phyloP scores from a whole-genome alignment of 2,888 invertebrate genomes.

The Eupithecia centaureata region DNA sequence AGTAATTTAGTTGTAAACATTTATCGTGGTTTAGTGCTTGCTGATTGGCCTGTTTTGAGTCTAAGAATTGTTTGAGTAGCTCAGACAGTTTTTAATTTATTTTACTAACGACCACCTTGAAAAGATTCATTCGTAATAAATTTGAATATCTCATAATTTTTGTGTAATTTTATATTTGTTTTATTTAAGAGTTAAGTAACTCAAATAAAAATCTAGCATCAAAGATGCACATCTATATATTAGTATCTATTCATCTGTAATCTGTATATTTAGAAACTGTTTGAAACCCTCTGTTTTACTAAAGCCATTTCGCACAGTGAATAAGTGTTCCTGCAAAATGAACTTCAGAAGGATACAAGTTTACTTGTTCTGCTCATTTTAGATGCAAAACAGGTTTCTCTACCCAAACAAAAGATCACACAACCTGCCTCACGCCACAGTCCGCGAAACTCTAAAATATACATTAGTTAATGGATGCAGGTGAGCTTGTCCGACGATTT shows the following conservation, averaged over 20 bases:
- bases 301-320: not conserved
- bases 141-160: not conserved
- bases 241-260: not conserved
- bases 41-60: not conserved
- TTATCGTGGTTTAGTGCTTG: not conserved
- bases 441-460: constrained; percentile 29
- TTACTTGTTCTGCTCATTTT: constrained; percentile 21
- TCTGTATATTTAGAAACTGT: not conserved
- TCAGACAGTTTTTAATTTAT: not conserved
- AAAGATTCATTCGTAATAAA: not conserved
- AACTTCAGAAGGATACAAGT: constrained; percentile 25
- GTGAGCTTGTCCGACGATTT: constrained; percentile 31
- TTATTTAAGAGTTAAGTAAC: no score
- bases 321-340: constrained; percentile 4
- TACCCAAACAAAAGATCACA: constrained; percentile 32
- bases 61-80: not conserved
- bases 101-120: not conserved
- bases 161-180: not conserved
- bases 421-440: constrained; percentile 35
- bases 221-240: no score
- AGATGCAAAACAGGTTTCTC: constrained; percentile 27
- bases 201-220: no score
- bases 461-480: constrained; percentile 34
- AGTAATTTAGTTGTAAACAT: constrained; percentile 8
- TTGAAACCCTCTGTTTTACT: not conserved